These are phyloP conservation scores for Boulengeromyrus knoepffleri DNA, from an alignment of 2,113 vertebrate genomes.

Conservation along the genomic window DNA sequence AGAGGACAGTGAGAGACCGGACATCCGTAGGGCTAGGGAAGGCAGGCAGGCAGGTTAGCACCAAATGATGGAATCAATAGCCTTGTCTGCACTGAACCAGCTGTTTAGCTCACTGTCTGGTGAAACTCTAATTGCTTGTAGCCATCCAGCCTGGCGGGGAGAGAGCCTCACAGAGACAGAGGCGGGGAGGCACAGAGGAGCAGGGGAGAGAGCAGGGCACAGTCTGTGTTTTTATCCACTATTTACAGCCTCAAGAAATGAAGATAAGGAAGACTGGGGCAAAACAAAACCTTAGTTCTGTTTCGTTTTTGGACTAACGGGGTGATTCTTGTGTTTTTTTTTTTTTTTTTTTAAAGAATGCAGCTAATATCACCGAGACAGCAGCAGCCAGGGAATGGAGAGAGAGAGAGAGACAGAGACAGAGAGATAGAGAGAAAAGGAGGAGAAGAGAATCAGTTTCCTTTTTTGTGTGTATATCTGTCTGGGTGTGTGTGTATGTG, in stretches of 20 bases:
- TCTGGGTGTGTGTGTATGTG: conserved; percentile 3
- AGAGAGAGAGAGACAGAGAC: neutral
- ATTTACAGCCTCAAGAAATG: neutral
- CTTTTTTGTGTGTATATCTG: conserved; percentile 5
- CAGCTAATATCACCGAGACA: neutral
- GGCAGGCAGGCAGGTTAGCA: conserved; percentile 39
- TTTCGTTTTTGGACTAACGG: neutral
- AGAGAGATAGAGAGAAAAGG: neutral
- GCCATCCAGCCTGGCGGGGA: neutral
- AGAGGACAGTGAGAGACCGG: conserved; percentile 49
- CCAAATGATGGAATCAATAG: conserved; percentile 55
- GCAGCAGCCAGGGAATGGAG: neutral
- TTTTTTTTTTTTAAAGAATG: neutral
- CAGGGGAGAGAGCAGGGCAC: neutral
- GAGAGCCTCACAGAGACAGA: conserved; percentile 17
- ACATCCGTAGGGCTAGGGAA: conserved; percentile 37
- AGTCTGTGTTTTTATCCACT: neutral
- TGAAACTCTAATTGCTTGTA: neutral
- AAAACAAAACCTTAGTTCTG: neutral
- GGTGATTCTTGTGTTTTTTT: neutral
- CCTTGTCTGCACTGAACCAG: conserved; percentile 59
- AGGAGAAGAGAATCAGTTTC: conserved; percentile 1
- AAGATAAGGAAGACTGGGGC: neutral
- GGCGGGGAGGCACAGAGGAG: conserved; percentile 1
- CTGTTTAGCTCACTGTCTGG: conserved; percentile 53